Percentiles rank a stretch among this genome's conserved stretches.
Conservation (phyloP, 1,140 invertebrate genomes). For the Phocides pigmalion region DNA sequence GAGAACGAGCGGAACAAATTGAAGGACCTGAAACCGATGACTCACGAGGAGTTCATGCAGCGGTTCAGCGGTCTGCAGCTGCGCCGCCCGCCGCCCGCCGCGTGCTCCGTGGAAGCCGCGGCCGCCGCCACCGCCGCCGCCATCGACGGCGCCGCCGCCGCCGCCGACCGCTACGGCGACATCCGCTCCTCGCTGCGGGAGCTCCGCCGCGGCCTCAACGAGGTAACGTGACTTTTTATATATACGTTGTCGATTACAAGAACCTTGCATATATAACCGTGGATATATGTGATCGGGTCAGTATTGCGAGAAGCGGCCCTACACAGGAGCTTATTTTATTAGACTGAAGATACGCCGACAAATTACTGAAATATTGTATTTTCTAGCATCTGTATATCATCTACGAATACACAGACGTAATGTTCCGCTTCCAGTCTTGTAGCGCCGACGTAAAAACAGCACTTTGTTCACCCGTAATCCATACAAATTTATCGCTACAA, state of each 20-base stretch:
- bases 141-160: not conserved
- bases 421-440: too few species aligned
- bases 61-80: constrained; percentile 56
- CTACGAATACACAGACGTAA: too few species aligned
- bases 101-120: not conserved
- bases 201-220: constrained; percentile 60
- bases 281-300: not conserved
- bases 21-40: constrained; percentile 63
- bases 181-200: constrained; percentile 67
- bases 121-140: not conserved
- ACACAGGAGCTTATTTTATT: too few species aligned
- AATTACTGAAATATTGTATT: too few species aligned
- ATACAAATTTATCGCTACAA: too few species aligned
- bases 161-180: constrained; percentile 55
- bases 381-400: too few species aligned
- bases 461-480: too few species aligned
- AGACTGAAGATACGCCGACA: too few species aligned
- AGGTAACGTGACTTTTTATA: too few species aligned
- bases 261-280: not conserved
- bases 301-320: too few species aligned
- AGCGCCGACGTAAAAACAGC: too few species aligned
- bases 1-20: constrained; percentile 42
- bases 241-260: too few species aligned
- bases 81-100: not conserved
- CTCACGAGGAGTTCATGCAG: constrained; percentile 54